Evolutionary conservation across 2,797 vertebrate genomes (phyloP).

Genomic region (Gouania willdenowi): DNA sequence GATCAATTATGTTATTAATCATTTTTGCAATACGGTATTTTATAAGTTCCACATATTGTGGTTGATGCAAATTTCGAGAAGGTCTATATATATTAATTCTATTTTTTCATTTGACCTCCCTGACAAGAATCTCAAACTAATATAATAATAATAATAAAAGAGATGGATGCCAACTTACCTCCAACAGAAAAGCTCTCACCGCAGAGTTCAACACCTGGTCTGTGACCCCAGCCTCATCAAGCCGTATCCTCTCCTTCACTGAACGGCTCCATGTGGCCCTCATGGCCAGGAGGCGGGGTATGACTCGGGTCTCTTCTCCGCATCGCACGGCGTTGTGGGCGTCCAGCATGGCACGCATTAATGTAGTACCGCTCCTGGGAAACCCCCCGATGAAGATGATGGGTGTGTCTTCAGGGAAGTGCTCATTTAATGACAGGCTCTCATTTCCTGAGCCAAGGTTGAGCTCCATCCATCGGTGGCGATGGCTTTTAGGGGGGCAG

Average conservation of each 20-base stretch:
- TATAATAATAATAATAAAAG: too few relatives aligned
- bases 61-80: too few relatives aligned
- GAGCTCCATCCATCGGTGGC: constrained; percentile 59
- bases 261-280: constrained; percentile 93
- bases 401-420: constrained; percentile 89
- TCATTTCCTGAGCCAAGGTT: constrained; percentile 60
- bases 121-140: too few relatives aligned
- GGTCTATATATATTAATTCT: too few relatives aligned
- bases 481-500: constrained; percentile 80
- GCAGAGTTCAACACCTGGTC: constrained; percentile 90
- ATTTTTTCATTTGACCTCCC: too few relatives aligned
- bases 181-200: constrained; percentile 87
- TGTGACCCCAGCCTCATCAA: constrained; percentile 91
- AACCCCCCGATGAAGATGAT: constrained; percentile 94
- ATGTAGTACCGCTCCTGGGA: constrained; percentile 89
- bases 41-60: too few relatives aligned
- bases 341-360: constrained; percentile 94
- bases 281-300: constrained; percentile 86
- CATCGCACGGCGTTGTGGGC: constrained; percentile 86
- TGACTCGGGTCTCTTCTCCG: constrained; percentile 89
- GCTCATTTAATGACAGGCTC: constrained; percentile 48
- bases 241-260: constrained; percentile 86
- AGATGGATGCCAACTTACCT: too few relatives aligned
- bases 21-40: too few relatives aligned
- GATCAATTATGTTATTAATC: too few relatives aligned